These are phyloP conservation scores for Rallus crepitans DNA, from an alignment of 2,797 vertebrate species.

Conservation along the genomic window DNA sequence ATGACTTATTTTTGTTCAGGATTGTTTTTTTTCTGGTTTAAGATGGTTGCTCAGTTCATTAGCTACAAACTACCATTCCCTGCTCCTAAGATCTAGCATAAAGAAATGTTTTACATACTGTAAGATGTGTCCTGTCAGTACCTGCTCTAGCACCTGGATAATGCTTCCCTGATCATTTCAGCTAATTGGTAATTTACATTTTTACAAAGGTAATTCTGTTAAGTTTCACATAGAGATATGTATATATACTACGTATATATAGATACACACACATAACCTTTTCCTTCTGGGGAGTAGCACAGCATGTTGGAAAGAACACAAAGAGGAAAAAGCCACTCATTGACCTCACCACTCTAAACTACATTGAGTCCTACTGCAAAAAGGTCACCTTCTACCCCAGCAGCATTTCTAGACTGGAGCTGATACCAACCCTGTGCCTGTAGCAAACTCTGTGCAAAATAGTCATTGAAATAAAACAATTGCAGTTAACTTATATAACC, in stretches of 20 bases:
- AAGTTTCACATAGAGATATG: background rate
- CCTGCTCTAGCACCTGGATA: background rate
- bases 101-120: background rate
- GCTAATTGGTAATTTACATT: background rate
- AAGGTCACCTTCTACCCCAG: background rate
- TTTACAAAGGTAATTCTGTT: background rate
- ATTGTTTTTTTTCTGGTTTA: background rate
- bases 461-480: background rate
- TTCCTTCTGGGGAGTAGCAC: background rate
- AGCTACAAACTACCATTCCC: background rate
- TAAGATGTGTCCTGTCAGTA: background rate
- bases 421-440: background rate
- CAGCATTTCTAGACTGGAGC: background rate
- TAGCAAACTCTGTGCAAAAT: background rate
- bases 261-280: background rate
- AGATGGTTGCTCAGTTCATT: background rate
- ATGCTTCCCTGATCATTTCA: background rate
- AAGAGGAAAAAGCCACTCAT: background rate
- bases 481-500: background rate
- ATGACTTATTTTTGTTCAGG: background rate
- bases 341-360: background rate
- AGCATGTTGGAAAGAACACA: background rate
- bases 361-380: background rate
- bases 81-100: background rate
- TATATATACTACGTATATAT: background rate